phyloP scores from a whole-genome alignment of 2,797 vertebrate genomes.

The Trachurus trachurus region DNA sequence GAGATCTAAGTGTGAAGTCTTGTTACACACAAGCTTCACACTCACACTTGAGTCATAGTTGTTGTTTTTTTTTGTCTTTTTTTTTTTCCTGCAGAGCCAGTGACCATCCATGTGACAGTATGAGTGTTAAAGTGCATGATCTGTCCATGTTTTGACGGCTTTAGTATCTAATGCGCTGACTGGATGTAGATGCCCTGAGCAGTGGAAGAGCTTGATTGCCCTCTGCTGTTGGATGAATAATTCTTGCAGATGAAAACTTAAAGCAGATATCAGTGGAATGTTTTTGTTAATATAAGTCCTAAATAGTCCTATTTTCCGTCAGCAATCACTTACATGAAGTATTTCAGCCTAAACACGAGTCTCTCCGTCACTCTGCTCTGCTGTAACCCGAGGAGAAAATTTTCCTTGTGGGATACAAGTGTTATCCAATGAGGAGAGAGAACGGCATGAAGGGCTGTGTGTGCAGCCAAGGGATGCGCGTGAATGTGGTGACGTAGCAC shows the following conservation, averaged over 20 bases:
- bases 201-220: conserved; percentile 70
- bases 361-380: too few relatives aligned
- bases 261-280: too few relatives aligned
- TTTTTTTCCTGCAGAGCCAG: conserved; percentile 21
- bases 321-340: too few relatives aligned
- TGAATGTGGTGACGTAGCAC: too few relatives aligned
- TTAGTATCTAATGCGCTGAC: conserved; percentile 18
- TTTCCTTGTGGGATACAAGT: too few relatives aligned
- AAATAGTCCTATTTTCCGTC: too few relatives aligned
- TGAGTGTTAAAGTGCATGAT: conserved; percentile 38
- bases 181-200: background rate
- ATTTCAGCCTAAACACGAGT: too few relatives aligned
- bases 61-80: background rate
- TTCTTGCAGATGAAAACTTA: conserved; percentile 6
- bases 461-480: too few relatives aligned
- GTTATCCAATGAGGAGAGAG: too few relatives aligned
- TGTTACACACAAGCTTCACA: conserved; percentile 45
- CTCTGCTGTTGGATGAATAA: conserved; percentile 71
- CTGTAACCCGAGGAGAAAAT: too few relatives aligned
- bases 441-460: too few relatives aligned
- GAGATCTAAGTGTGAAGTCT: conserved; percentile 66
- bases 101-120: conserved; percentile 31
- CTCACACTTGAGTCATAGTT: conserved; percentile 48
- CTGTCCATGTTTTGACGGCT: conserved; percentile 35
- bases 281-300: too few relatives aligned